phyloP scores from a whole-genome alignment of 2,113 vertebrate genomes.

The Caloenas nicobarica region DNA sequence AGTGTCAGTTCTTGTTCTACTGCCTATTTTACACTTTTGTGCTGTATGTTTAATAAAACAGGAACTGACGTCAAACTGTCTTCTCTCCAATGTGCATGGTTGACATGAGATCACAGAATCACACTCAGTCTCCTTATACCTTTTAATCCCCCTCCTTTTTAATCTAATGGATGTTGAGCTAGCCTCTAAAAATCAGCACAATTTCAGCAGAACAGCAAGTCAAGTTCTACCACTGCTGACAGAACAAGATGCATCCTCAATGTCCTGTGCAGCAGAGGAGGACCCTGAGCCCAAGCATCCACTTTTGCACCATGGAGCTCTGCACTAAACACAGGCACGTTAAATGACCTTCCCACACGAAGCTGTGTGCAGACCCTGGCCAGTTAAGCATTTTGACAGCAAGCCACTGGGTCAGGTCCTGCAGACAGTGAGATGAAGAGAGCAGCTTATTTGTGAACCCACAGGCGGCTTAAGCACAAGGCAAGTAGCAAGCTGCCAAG shows the following conservation, averaged over 20 bases:
- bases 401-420: not conserved
- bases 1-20: not conserved
- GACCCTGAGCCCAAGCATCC: not conserved
- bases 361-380: not conserved
- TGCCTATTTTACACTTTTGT: not conserved
- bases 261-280: not conserved
- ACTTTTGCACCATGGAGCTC: not conserved
- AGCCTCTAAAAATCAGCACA: not conserved
- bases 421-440: not conserved
- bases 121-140: not conserved
- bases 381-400: not conserved
- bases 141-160: not conserved
- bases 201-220: not conserved
- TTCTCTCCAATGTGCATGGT: not conserved
- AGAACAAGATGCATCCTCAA: fast-evolving
- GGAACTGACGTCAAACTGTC: not conserved
- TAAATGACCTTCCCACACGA: not conserved
- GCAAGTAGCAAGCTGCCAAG: not conserved
- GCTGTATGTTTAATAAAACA: not conserved
- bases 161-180: not conserved
- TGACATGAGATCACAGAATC: not conserved
- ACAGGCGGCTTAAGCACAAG: not conserved
- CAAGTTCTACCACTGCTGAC: not conserved
- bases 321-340: not conserved
- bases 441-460: not conserved